A percentile compares a stretch with the other conserved stretches of the same genome.
phyloP scores from a whole-genome alignment of 2,797 vertebrate species.

The Parauchenoglanis ngamensis region DNA sequence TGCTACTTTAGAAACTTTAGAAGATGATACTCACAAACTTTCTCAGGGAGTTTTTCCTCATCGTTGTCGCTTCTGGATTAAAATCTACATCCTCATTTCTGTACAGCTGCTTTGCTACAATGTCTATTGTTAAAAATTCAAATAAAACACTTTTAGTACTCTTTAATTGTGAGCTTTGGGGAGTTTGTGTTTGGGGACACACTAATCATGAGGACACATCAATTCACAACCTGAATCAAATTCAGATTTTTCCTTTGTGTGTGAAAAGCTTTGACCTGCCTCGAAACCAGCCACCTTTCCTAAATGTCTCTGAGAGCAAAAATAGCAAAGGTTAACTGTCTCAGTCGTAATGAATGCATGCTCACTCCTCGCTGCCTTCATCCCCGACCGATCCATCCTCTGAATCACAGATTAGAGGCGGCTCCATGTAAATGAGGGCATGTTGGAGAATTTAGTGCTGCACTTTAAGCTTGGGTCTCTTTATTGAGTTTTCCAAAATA shows the following conservation, averaged over 20 bases:
- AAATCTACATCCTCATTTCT: neutral
- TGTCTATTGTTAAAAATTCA: neutral
- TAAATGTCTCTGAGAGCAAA: neutral
- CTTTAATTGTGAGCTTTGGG: neutral
- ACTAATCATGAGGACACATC: neutral
- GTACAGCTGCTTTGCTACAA: neutral
- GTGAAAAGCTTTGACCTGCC: neutral
- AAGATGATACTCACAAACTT: neutral
- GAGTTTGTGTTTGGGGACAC: neutral
- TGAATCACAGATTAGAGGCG: neutral
- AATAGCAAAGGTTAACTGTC: neutral
- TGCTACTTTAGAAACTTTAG: neutral
- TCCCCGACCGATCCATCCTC: neutral
- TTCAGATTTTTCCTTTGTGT: neutral
- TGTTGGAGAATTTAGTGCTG: neutral
- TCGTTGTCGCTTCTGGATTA: neutral
- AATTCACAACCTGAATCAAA: neutral
- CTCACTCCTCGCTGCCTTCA: conserved; percentile 4
- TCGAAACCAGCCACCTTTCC: neutral
- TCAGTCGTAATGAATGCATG: neutral
- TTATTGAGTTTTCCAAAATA: neutral
- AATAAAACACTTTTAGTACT: neutral
- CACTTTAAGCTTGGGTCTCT: neutral
- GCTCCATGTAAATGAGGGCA: neutral
- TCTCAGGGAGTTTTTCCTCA: neutral